Percentiles rank a stretch among this genome's conserved stretches.
phyloP scores from a whole-genome alignment of 2,888 invertebrate species.

The Malthinus seriepunctatus region DNA sequence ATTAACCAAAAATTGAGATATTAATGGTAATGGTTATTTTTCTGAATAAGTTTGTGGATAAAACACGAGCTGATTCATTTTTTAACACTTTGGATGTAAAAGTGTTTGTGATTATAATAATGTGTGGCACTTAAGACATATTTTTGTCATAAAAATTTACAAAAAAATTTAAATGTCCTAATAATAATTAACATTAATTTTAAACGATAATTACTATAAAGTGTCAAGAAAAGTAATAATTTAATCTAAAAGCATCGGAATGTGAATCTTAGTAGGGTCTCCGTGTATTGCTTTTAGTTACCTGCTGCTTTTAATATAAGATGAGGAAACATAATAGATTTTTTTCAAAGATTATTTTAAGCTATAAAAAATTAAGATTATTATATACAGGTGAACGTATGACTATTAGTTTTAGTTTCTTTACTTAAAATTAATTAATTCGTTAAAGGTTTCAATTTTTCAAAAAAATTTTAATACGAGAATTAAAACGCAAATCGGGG shows the following conservation, averaged over 20 bases:
- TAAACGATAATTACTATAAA: conserved; percentile 35
- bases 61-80: too few relatives aligned
- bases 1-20: too few relatives aligned
- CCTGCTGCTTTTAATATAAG: conserved; percentile 5
- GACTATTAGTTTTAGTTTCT: too few relatives aligned
- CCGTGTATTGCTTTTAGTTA: background rate
- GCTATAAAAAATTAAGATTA: background rate
- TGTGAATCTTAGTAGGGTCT: conserved; percentile 23
- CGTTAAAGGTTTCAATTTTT: background rate
- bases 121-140: background rate
- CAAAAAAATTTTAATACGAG: background rate
- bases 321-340: conserved; percentile 1
- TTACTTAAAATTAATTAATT: background rate
- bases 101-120: background rate
- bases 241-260: conserved; percentile 34
- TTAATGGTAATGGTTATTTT: too few relatives aligned
- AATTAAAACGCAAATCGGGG: background rate
- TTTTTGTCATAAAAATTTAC: background rate
- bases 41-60: too few relatives aligned
- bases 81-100: background rate
- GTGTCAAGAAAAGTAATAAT: conserved; percentile 33
- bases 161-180: conserved; percentile 3
- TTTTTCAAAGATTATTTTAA: background rate
- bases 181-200: conserved; percentile 19
- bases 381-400: background rate